Conservation (phyloP, 2,888 invertebrate genomes). For the Tinea trinotella region DNA sequence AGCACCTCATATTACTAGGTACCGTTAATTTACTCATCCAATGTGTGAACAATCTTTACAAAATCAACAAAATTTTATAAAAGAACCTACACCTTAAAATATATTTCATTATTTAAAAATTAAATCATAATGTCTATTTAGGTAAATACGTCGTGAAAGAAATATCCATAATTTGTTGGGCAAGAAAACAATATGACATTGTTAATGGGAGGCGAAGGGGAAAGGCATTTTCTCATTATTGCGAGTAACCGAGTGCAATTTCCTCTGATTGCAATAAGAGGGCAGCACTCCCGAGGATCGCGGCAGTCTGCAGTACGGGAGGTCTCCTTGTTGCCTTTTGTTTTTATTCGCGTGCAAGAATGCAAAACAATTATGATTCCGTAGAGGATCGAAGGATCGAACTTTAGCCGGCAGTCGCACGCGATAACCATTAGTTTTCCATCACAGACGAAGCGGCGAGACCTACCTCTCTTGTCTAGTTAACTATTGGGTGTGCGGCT, state of each 20-base stretch:
- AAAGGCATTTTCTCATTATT: slow-evolving; percentile 12
- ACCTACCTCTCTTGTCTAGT: background rate
- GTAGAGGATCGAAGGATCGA: slow-evolving; percentile 43
- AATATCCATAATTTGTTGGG: background rate
- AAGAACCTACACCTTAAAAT: no score
- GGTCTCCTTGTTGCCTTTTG: slow-evolving; percentile 58
- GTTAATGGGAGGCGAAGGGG: background rate
- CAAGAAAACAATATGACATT: slow-evolving; percentile 1
- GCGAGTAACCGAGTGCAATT: slow-evolving; percentile 6
- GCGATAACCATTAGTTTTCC: slow-evolving; percentile 28
- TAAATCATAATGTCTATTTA: background rate
- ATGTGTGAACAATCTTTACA: no score
- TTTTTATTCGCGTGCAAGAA: slow-evolving; percentile 69
- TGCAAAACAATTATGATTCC: slow-evolving; percentile 72
- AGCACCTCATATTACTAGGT: no score
- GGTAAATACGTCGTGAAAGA: background rate
- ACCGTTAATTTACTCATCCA: no score
- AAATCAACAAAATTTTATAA: no score
- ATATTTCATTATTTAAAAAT: background rate
- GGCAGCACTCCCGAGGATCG: background rate
- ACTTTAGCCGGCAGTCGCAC: slow-evolving; percentile 34
- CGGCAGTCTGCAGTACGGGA: slow-evolving; percentile 44
- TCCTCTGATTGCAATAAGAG: slow-evolving; percentile 7
- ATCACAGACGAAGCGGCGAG: slow-evolving; percentile 40
- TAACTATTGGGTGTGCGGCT: background rate